Evolutionary conservation across 2,888 invertebrate genomes (phyloP).

Genomic region (Microplitis deprimator): DNA sequence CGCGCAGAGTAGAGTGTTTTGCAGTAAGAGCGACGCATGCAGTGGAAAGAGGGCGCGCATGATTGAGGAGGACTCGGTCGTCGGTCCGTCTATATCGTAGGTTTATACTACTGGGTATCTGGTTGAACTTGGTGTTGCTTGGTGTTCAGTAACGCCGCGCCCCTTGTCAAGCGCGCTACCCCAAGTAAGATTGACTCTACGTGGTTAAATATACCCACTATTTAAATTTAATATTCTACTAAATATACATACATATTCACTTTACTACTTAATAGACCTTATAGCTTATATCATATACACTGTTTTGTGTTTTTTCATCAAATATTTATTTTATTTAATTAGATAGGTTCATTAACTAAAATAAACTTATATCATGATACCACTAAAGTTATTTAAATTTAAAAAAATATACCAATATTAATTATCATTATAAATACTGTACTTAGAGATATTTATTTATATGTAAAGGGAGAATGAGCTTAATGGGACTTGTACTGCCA

Average conservation of each 20-base stretch:
- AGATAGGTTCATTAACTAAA: too few relatives aligned
- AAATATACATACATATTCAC: not conserved
- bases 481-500: not conserved
- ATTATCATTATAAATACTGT: not conserved
- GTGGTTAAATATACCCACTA: not conserved
- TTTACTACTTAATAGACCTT: not conserved
- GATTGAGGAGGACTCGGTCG: slow-evolving; percentile 23
- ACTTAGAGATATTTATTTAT: not conserved
- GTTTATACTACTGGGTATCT: slow-evolving; percentile 37
- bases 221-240: not conserved
- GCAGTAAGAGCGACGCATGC: slow-evolving; percentile 18
- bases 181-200: slow-evolving; percentile 49
- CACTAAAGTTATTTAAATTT: too few relatives aligned
- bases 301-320: too few relatives aligned
- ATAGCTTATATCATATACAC: too few relatives aligned
- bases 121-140: slow-evolving; percentile 57
- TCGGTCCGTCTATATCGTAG: not conserved
- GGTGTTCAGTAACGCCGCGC: slow-evolving; percentile 70
- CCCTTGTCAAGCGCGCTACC: slow-evolving; percentile 69
- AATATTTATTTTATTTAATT: too few relatives aligned
- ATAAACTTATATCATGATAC: too few relatives aligned
- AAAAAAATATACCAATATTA: not conserved
- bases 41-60: slow-evolving; percentile 42
- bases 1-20: not conserved
- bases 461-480: not conserved